Base-by-base conservation (phyloP, 2,888 invertebrate species). In the Cremastobaeus sp. region DNA sequence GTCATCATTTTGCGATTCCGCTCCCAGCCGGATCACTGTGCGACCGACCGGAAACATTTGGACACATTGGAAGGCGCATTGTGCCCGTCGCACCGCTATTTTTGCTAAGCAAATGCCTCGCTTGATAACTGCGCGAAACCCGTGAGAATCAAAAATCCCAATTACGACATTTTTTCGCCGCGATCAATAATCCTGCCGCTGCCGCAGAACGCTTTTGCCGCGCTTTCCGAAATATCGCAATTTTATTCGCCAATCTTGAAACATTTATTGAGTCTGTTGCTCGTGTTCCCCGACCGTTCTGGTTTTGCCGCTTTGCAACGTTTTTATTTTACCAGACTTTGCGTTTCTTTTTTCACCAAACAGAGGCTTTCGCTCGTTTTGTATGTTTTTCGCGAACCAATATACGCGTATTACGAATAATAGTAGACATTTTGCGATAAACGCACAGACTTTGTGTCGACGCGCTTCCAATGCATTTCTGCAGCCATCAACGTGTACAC, bases 1-100 rank as follows among this genome's bases (percentile, higher is more conserved):
- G n/a, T n/a, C n/a, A n/a, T n/a, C n/a, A n/a, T n/a, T 86, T 84
- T 78, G 81, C 83, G 81, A 86, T 85, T 83, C 78, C 82, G 78
- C 80, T 82, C 80, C 78, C 83, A 79, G 76, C 77, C 76, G 81
- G 81, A 81, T 81, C 80, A 77, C 79, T 73, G 81, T 74, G 76
- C 83, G 79, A 70, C 79, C 83, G 76, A 79, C 77, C 83, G 83
- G 82, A 86, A 86, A 85, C 83, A 82, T 84, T 85, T 82, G 80
- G 81, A 82, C 85, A 83, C 83, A 85, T 85, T 82, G 82, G 81
- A 79, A 81, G 77, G 78, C 76, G 77, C 73, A 78, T 81, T 82
- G 80, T 82, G 62, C 17, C 59, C 59, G 28, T 25, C 39, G 59
- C 68, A 52, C 25, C 34, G 73, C 69, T 76, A 77, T 74, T 76